Evolutionary conservation across 2,113 vertebrate species (phyloP), one percentile per base, ranked within the genome.

Genomic region (Misgurnus anguillicaudatus): DNA sequence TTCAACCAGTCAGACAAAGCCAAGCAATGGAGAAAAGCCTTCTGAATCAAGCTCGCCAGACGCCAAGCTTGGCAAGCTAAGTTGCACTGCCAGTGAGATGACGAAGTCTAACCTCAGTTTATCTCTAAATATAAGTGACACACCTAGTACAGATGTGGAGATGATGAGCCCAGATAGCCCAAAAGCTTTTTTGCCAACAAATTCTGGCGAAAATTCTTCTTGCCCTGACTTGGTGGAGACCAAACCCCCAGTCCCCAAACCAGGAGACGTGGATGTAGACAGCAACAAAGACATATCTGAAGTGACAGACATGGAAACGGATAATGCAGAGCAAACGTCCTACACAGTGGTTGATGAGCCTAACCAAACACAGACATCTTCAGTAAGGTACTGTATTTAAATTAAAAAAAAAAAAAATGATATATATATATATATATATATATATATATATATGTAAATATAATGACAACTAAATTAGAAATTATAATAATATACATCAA

Each of bases 121-220:
- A 36, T 80, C 73, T 83, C 71, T 83, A 19, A 87, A 80, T 41
- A 47, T 39, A n/a, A 88, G 84, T 57, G 81, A 39, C 39, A 75
- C n/a, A 45, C 8, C 19, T 1, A 71, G 74, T 5, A 65, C 48
- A 70, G 92, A 94, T 78, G 87, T 88, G 41, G 90, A 91, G 71
- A 93, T 92, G 92, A 61, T 85, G 63, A 92, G 89, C 77, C 91
- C 89, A 4, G 87, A 90, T 48, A 92, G 89, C 79, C 88, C 90
- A 4, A 87, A 87, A 85, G 39, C 70, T 4, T 24, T 61, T 4
- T 57, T 17, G 2, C 36, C 53, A 21, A 80, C 10, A 58, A 84
- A 51, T 51, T 81, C 75, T 21, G 73, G 60, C 41, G 84, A 87
- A 53, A 68, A 45, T 17, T 5, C 57, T 71, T 63, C 19, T 48